Evolutionary conservation across 2,113 vertebrate genomes (phyloP).

Genomic region (Dicerorhinus sumatrensis): DNA sequence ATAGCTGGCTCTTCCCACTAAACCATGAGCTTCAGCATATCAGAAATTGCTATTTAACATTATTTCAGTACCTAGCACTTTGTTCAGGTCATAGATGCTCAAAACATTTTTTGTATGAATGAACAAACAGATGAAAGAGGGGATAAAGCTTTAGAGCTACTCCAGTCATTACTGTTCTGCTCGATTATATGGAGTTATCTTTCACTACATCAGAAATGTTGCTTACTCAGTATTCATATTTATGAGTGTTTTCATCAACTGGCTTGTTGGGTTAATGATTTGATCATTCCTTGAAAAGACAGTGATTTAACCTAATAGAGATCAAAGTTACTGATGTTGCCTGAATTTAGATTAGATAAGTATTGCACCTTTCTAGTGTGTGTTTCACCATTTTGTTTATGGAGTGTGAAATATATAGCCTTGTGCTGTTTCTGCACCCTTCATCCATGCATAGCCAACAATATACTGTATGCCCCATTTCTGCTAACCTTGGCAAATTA

Average conservation of each 20-base stretch:
- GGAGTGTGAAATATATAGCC: slow-evolving; percentile 80
- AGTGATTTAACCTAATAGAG: slow-evolving; percentile 75
- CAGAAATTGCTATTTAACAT: slow-evolving; percentile 17
- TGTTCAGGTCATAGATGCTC: not conserved
- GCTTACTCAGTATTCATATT: slow-evolving; percentile 57
- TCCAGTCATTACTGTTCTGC: slow-evolving; percentile 21
- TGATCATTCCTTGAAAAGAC: slow-evolving; percentile 75
- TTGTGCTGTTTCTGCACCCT: slow-evolving; percentile 67
- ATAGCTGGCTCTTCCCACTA: not conserved
- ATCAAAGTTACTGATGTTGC: slow-evolving; percentile 72
- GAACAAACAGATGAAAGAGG: not conserved
- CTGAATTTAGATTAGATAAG: slow-evolving; percentile 76
- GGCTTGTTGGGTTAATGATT: slow-evolving; percentile 79
- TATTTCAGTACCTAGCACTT: not conserved
- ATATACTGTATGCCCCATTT: slow-evolving; percentile 75
- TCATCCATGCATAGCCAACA: slow-evolving; percentile 75
- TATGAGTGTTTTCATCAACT: slow-evolving; percentile 64
- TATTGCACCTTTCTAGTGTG: slow-evolving; percentile 65
- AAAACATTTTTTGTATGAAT: not conserved
- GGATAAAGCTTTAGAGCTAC: not conserved
- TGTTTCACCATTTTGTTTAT: slow-evolving; percentile 79
- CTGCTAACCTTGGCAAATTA: slow-evolving; percentile 83
- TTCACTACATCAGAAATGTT: slow-evolving; percentile 44
- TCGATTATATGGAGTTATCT: slow-evolving; percentile 45
- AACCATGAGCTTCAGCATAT: not conserved